Evolutionary conservation across 2,797 vertebrate genomes (phyloP).

Genomic region (Naso thynnoides): DNA sequence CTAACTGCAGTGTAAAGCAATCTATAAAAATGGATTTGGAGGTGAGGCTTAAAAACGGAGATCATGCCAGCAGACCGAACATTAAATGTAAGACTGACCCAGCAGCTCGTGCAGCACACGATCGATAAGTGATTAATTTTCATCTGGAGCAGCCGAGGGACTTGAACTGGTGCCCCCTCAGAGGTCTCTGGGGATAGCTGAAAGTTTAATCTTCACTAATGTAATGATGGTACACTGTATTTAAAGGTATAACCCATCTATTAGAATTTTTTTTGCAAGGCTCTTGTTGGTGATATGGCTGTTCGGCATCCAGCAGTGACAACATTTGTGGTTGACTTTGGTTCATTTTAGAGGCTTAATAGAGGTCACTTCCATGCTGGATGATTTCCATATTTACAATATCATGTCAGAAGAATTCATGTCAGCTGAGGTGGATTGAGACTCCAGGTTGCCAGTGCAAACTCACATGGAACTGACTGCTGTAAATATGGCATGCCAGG

Average conservation of each 20-base stretch:
- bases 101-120: conserved; percentile 12
- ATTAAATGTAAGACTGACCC: conserved; percentile 26
- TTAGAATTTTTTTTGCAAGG: neutral
- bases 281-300: neutral
- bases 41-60: conserved; percentile 36
- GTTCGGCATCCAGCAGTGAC: neutral
- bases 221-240: neutral
- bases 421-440: conserved; percentile 35
- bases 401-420: conserved; percentile 41
- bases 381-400: conserved; percentile 61
- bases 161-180: conserved; percentile 4
- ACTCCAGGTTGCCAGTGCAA: conserved; percentile 15
- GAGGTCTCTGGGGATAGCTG: conserved; percentile 24
- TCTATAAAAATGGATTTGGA: conserved; percentile 63
- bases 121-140: conserved; percentile 43
- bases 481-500: conserved; percentile 26
- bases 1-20: conserved; percentile 28
- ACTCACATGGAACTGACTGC: conserved; percentile 27
- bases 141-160: conserved; percentile 12
- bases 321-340: neutral
- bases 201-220: conserved; percentile 1
- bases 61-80: conserved; percentile 22
- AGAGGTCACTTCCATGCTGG: conserved; percentile 39
- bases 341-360: conserved; percentile 31
- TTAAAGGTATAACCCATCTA: neutral